Evolutionary conservation across 30 jellyfish, hydroid and myxozoan genomes (phyloP).

Genomic region (Nemopilema nomurai): DNA sequence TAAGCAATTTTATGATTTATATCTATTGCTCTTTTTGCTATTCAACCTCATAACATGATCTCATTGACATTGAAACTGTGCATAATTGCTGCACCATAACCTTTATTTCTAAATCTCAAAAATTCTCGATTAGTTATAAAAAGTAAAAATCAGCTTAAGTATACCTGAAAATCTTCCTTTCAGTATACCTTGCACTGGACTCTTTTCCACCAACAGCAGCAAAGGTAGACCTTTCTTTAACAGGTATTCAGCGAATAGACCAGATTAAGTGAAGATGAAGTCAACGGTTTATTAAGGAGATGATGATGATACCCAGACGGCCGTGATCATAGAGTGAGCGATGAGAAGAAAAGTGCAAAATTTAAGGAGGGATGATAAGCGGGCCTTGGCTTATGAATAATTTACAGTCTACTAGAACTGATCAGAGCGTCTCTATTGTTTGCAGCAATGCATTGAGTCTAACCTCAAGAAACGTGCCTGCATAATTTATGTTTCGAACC

Average conservation of each 20-base stretch:
- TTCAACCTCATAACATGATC: no score
- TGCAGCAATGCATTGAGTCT: background rate
- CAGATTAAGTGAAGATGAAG: background rate
- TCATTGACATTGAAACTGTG: background rate
- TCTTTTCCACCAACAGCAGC: no score
- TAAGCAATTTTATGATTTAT: no score
- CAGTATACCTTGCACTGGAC: no score
- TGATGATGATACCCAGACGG: background rate
- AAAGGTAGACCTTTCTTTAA: no score
- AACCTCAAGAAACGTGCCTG: background rate
- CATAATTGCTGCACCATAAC: background rate
- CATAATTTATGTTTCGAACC: conserved; percentile 11
- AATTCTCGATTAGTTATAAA: background rate
- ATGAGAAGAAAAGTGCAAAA: background rate
- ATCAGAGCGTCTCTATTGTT: conserved; percentile 21
- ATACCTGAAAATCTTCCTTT: background rate
- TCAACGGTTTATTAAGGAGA: background rate
- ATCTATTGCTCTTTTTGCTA: no score
- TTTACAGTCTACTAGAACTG: conserved; percentile 1
- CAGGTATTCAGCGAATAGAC: no score
- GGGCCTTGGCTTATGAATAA: background rate
- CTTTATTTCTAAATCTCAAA: background rate
- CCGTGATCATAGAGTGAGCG: background rate
- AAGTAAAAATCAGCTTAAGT: background rate
- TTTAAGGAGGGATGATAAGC: background rate